Percentiles rank a stretch among this genome's conserved stretches.
phyloP scores from a whole-genome alignment of 2,888 invertebrate genomes.

The Luperina testacea region DNA sequence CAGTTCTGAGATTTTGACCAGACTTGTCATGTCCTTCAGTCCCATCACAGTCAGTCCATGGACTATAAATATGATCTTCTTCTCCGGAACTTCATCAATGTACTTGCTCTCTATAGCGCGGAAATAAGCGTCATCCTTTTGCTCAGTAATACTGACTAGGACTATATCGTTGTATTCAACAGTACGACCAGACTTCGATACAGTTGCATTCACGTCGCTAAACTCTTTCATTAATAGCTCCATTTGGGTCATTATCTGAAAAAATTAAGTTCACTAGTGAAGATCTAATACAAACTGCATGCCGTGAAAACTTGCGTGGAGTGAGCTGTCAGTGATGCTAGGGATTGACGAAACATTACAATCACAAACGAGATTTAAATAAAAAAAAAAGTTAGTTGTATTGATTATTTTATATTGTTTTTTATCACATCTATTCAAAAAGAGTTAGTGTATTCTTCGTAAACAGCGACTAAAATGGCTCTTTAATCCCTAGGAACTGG shows the following conservation, averaged over 20 bases:
- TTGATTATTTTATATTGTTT: too few species aligned
- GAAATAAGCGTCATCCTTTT: slow-evolving; percentile 59
- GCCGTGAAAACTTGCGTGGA: background rate
- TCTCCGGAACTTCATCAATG: slow-evolving; percentile 75
- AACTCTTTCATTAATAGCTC: slow-evolving; percentile 63
- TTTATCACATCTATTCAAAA: too few species aligned
- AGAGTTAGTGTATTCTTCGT: too few species aligned
- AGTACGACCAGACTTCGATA: slow-evolving; percentile 76
- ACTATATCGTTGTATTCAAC: slow-evolving; percentile 81
- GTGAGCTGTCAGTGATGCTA: too few species aligned
- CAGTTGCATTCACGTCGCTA: slow-evolving; percentile 69
- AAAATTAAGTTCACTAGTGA: background rate
- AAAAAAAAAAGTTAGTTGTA: too few species aligned
- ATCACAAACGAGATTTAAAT: too few species aligned
- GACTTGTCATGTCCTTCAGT: slow-evolving; percentile 61
- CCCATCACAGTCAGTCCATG: slow-evolving; percentile 82
- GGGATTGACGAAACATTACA: too few species aligned
- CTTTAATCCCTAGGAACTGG: too few species aligned
- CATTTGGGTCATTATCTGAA: slow-evolving; percentile 75
- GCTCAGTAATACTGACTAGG: slow-evolving; percentile 73
- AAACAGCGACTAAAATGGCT: too few species aligned
- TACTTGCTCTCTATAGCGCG: slow-evolving; percentile 76
- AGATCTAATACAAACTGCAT: background rate
- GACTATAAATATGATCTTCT: slow-evolving; percentile 84
- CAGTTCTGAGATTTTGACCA: slow-evolving; percentile 61